Conservation (phyloP, 2,113 vertebrate species). For the Donacobius atricapilla region DNA sequence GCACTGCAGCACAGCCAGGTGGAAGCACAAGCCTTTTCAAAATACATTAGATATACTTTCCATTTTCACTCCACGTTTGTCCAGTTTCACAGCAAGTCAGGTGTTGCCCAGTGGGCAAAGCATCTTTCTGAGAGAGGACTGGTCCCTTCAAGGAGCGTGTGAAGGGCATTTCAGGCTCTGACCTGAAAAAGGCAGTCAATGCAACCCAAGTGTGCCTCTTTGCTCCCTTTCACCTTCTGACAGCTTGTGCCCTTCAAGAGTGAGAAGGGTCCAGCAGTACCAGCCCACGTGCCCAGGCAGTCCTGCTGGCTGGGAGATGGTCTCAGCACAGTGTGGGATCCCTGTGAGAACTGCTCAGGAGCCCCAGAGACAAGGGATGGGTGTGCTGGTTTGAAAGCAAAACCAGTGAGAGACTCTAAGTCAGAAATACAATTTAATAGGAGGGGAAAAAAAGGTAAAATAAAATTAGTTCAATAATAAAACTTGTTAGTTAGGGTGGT, state of each 20-base stretch:
- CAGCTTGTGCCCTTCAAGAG: not conserved
- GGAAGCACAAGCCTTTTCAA: not conserved
- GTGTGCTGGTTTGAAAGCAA: no score
- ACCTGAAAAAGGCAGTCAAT: not conserved
- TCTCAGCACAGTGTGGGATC: no score
- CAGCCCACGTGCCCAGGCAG: fast-evolving
- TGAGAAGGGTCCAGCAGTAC: not conserved
- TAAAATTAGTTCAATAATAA: no score
- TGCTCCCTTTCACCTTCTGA: not conserved
- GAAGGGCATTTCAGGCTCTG: not conserved
- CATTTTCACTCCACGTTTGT: not conserved
- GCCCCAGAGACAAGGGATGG: not conserved
- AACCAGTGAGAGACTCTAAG: no score
- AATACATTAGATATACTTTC: not conserved
- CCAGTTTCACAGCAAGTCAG: not conserved
- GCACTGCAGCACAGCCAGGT: not conserved
- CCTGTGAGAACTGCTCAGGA: not conserved
- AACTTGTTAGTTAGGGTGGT: no score
- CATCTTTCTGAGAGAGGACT: not conserved
- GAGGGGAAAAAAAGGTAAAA: no score
- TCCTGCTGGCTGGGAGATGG: not conserved
- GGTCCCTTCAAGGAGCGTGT: not conserved
- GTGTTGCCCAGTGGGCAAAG: not conserved
- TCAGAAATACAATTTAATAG: no score
- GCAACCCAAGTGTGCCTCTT: not conserved